Conservation (phyloP, 2,797 vertebrate species). For the Emydoidea blandingii region DNA sequence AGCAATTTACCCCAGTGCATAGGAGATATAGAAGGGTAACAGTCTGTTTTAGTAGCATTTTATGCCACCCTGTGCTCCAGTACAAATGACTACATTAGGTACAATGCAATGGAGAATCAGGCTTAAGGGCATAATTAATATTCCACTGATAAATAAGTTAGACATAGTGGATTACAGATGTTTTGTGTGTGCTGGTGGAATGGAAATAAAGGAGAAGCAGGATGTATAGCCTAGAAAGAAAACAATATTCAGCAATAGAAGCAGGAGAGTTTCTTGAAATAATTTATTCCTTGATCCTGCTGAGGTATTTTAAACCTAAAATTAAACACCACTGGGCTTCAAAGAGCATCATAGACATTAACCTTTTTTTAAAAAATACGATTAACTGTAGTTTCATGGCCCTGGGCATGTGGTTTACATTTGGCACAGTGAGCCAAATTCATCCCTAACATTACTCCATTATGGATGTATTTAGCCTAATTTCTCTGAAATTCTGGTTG, state of each 20-base stretch:
- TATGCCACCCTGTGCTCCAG: accelerated
- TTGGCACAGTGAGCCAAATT: neutral
- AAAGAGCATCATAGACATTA: neutral
- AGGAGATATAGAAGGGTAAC: neutral
- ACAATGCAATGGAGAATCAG: neutral
- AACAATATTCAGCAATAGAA: neutral
- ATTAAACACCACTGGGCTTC: neutral
- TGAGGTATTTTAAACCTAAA: neutral
- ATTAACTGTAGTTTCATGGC: neutral
- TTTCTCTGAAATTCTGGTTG: neutral
- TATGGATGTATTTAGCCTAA: neutral
- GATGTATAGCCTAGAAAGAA: neutral
- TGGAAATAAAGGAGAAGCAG: neutral
- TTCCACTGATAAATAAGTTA: neutral
- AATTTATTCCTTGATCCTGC: neutral
- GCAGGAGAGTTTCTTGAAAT: neutral
- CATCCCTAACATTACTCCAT: neutral
- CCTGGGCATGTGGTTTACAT: neutral
- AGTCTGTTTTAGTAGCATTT: neutral
- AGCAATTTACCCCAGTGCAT: neutral
- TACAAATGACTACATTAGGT: neutral
- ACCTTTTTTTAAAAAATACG: neutral
- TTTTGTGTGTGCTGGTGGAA: neutral
- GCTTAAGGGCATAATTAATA: neutral
- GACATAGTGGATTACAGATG: neutral